Percentiles rank a stretch among this genome's conserved stretches.
These are phyloP conservation scores for Jordanella pulchra DNA, from an alignment of 2,797 vertebrate species.

Conservation along the genomic window DNA sequence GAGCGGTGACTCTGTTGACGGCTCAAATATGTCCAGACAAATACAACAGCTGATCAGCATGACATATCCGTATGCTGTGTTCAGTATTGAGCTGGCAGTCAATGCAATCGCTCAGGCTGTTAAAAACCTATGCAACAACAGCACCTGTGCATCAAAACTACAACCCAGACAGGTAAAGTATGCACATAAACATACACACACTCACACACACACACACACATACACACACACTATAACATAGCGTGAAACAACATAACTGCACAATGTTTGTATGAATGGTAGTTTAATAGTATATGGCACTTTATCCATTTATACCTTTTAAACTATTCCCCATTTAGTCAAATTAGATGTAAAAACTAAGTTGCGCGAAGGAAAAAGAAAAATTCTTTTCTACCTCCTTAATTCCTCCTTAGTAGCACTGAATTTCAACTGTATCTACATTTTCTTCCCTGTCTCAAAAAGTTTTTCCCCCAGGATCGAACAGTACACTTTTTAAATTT, in stretches of 20 bases:
- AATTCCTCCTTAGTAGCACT: background rate
- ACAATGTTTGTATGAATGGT: background rate
- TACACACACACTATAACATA: background rate
- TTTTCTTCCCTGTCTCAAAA: background rate
- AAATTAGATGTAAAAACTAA: background rate
- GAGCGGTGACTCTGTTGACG: background rate
- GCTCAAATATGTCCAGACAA: background rate
- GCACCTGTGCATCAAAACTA: slow-evolving; percentile 67
- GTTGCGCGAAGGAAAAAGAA: background rate
- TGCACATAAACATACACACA: background rate
- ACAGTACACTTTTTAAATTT: background rate
- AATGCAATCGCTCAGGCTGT: slow-evolving; percentile 80
- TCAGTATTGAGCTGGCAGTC: slow-evolving; percentile 80
- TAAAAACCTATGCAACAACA: slow-evolving; percentile 71
- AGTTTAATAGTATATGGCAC: background rate
- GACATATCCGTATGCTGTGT: slow-evolving; percentile 73
- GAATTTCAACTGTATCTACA: background rate
- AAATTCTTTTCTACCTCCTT: background rate
- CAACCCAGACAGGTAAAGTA: slow-evolving; percentile 81
- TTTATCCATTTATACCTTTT: background rate
- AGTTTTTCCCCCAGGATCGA: background rate
- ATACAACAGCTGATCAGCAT: slow-evolving; percentile 46
- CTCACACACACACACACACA: background rate
- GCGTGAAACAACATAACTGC: background rate
- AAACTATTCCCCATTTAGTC: background rate